Evolutionary conservation across 1,140 invertebrate species (phyloP).

Genomic region (Papilio dardanus): DNA sequence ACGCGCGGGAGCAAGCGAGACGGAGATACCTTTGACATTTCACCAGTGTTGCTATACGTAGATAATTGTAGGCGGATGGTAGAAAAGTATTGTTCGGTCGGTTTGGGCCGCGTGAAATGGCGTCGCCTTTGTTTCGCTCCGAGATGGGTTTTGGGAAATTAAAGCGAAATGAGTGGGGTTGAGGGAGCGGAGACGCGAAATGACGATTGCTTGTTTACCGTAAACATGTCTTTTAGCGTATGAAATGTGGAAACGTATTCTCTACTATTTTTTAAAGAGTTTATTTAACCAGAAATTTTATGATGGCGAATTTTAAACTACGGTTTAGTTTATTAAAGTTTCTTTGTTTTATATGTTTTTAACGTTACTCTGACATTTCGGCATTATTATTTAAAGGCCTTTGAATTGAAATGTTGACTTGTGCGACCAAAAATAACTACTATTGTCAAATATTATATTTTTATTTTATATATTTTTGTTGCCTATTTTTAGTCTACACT

Average conservation of each 20-base stretch:
- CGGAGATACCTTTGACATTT: constrained; percentile 62
- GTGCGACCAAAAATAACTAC: background rate
- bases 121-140: constrained; percentile 70
- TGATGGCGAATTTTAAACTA: constrained; percentile 30
- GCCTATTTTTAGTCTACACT: background rate
- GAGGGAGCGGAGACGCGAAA: constrained; percentile 62
- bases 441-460: constrained; percentile 23
- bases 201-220: constrained; percentile 77
- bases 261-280: constrained; percentile 40
- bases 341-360: constrained; percentile 22
- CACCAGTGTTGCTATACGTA: constrained; percentile 66
- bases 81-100: constrained; percentile 78
- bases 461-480: background rate
- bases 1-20: constrained; percentile 58
- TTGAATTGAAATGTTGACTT: constrained; percentile 17
- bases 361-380: constrained; percentile 19
- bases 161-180: constrained; percentile 74
- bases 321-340: constrained; percentile 36
- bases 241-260: constrained; percentile 51
- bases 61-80: constrained; percentile 64
- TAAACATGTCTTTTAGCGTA: constrained; percentile 63
- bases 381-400: background rate
- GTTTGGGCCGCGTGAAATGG: constrained; percentile 79
- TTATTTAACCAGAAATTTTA: constrained; percentile 33
- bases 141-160: constrained; percentile 79